phyloP scores from a whole-genome alignment of 2,113 vertebrate genomes.

The Gallinago media region DNA sequence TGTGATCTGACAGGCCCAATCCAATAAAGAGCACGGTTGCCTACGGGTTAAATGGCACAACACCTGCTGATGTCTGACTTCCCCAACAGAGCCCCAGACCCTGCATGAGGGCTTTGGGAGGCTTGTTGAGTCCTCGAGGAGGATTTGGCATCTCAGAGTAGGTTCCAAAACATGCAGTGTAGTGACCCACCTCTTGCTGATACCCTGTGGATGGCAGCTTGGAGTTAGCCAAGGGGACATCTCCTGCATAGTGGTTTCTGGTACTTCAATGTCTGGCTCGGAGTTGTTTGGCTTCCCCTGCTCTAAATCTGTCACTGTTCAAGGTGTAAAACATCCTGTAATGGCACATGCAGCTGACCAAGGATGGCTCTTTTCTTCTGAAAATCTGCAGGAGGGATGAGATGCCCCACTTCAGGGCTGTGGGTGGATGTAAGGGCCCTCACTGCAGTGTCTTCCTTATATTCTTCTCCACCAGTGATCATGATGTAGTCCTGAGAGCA shows the following conservation, averaged over 20 bases:
- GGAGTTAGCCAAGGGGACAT: not conserved
- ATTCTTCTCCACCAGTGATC: not conserved
- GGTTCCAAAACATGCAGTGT: not conserved
- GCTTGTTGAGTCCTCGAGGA: not conserved
- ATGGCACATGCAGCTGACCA: not conserved
- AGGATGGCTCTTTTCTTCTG: not conserved
- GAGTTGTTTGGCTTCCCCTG: not conserved
- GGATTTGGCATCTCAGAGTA: not conserved
- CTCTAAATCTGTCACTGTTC: not conserved
- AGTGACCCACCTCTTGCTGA: not conserved
- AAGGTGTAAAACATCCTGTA: not conserved
- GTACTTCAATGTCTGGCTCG: not conserved
- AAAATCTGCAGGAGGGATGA: not conserved
- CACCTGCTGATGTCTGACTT: not conserved
- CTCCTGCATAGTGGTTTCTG: accelerated
- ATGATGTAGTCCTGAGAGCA: not conserved
- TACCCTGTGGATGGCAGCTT: not conserved
- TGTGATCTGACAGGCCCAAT: not conserved
- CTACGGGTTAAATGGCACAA: not conserved
- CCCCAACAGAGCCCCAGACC: not conserved
- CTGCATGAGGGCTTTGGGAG: not conserved
- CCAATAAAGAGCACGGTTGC: not conserved
- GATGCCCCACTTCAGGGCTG: not conserved
- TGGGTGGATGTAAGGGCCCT: not conserved
- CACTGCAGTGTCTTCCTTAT: not conserved